A percentile compares a stretch with the other conserved stretches of the same genome.
Evolutionary conservation across 2,888 invertebrate species (phyloP).

Genomic region (Rhodophaea formosa): DNA sequence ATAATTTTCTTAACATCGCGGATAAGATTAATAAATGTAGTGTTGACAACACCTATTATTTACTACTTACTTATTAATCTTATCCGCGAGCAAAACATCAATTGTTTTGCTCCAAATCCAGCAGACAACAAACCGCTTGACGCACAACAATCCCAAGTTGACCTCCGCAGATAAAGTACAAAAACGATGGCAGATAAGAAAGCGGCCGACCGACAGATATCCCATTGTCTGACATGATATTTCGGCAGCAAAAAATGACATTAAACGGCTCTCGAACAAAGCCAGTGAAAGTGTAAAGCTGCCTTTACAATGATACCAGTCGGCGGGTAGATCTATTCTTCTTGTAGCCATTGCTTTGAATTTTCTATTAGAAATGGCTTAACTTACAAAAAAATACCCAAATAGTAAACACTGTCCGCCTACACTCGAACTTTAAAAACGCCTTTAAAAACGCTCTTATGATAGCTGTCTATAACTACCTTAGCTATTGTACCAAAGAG

Average conservation of each 20-base stretch:
- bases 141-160: conserved; percentile 41
- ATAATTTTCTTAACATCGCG: too few species aligned
- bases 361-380: background rate
- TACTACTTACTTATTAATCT: too few species aligned
- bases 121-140: conserved; percentile 19
- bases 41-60: too few species aligned
- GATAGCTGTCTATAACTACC: too few species aligned
- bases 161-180: conserved; percentile 44
- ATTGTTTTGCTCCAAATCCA: conserved; percentile 16
- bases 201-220: conserved; percentile 52
- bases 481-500: too few species aligned
- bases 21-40: too few species aligned
- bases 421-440: too few species aligned
- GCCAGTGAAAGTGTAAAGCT: conserved; percentile 63
- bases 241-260: conserved; percentile 56
- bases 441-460: too few species aligned
- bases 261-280: conserved; percentile 55
- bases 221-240: conserved; percentile 56
- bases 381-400: too few species aligned
- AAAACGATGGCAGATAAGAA: conserved; percentile 56
- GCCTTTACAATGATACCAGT: conserved; percentile 17
- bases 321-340: conserved; percentile 16
- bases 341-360: background rate
- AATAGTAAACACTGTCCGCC: too few species aligned
- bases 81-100: too few species aligned